Conservation (phyloP, 2,797 vertebrate genomes). For the Trachurus trachurus region DNA sequence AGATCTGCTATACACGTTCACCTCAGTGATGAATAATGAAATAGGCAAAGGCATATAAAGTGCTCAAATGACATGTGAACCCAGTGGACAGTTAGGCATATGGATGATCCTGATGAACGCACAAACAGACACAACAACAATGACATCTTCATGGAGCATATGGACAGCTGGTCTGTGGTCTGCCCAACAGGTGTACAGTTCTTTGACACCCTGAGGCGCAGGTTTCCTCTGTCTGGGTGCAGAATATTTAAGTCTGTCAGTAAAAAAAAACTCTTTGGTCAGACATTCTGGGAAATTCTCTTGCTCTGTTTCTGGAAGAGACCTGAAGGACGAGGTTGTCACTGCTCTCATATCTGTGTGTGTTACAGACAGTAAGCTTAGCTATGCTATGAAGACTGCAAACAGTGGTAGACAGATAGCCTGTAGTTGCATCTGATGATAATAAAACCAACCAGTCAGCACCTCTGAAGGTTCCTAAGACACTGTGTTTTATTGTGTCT, state of each 20-base stretch:
- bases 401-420: too few species aligned
- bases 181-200: constrained; percentile 55
- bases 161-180: constrained; percentile 56
- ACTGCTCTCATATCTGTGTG: not conserved
- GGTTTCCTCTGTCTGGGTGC: constrained; percentile 55
- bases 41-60: constrained; percentile 71
- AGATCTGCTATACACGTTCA: constrained; percentile 77
- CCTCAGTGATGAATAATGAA: constrained; percentile 86
- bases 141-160: constrained; percentile 39
- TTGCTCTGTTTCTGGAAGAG: too few species aligned
- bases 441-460: too few species aligned
- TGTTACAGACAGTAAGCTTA: too few species aligned
- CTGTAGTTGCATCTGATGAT: too few species aligned
- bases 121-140: constrained; percentile 20
- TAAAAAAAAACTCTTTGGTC: not conserved
- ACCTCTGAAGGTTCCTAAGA: too few species aligned
- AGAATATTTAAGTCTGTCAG: constrained; percentile 26
- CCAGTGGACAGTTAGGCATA: constrained; percentile 59
- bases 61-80: constrained; percentile 77
- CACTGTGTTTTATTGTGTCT: not conserved
- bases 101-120: constrained; percentile 53
- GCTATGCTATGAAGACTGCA: too few species aligned
- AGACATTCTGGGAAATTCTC: not conserved
- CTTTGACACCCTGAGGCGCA: constrained; percentile 56
- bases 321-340: not conserved